Percentiles rank a stretch among this genome's conserved stretches.
phyloP scores from a whole-genome alignment of 1,140 invertebrate species.

The Caenorhabditis remanei region DNA sequence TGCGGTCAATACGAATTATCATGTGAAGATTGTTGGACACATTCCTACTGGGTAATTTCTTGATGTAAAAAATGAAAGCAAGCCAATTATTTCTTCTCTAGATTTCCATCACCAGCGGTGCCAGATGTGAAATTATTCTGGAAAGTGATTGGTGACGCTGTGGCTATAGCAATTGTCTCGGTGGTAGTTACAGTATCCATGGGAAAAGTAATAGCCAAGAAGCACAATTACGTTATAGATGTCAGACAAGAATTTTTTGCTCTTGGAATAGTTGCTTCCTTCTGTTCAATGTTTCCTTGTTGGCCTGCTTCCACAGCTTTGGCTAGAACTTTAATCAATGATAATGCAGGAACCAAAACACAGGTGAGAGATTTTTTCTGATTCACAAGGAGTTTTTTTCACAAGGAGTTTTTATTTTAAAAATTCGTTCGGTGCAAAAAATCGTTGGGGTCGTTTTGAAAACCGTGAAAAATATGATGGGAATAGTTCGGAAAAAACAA shows the following conservation, averaged over 20 bases:
- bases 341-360: slow-evolving; percentile 62
- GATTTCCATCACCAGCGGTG: slow-evolving; percentile 72
- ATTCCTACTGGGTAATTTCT: slow-evolving; percentile 79
- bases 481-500: not conserved
- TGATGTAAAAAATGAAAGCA: not conserved
- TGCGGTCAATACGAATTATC: slow-evolving; percentile 76
- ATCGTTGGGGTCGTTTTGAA: not conserved
- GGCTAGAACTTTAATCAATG: slow-evolving; percentile 63
- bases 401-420: not conserved
- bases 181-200: slow-evolving; percentile 81
- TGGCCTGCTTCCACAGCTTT: slow-evolving; percentile 62
- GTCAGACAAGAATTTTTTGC: slow-evolving; percentile 78
- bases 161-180: slow-evolving; percentile 80
- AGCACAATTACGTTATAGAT: slow-evolving; percentile 80
- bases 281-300: slow-evolving; percentile 64
- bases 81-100: slow-evolving; percentile 21
- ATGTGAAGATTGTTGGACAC: slow-evolving; percentile 79
- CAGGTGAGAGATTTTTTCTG: slow-evolving; percentile 11
- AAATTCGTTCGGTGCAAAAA: not conserved
- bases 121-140: slow-evolving; percentile 74
- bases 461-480: not conserved
- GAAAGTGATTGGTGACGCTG: slow-evolving; percentile 71
- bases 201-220: slow-evolving; percentile 80
- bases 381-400: not conserved
- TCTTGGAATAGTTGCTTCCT: slow-evolving; percentile 56